phyloP scores from a whole-genome alignment of 2,888 invertebrate genomes.

The Phengaris arion region DNA sequence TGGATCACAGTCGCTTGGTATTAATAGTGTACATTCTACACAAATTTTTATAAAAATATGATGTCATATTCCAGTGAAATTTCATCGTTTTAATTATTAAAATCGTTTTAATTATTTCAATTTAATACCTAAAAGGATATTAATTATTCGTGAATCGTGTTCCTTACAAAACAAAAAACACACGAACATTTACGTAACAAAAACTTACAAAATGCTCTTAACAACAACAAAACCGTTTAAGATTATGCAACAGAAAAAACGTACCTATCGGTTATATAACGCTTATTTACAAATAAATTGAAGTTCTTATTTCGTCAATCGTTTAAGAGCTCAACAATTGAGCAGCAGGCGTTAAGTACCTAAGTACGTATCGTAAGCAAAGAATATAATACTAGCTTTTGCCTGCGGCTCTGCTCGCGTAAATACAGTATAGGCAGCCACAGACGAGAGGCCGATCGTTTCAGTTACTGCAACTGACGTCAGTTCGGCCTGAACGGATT shows the following conservation, averaged over 20 bases:
- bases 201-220: neutral
- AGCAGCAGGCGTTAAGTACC: neutral
- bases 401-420: too few species aligned
- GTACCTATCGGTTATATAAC: constrained; percentile 5
- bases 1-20: too few species aligned
- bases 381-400: too few species aligned
- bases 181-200: neutral
- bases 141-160: neutral
- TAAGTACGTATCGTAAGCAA: neutral
- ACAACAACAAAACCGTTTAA: constrained; percentile 1
- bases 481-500: too few species aligned
- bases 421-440: too few species aligned
- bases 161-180: neutral
- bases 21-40: too few species aligned
- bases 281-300: constrained; percentile 15
- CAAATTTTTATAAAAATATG: neutral
- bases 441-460: too few species aligned
- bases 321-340: neutral
- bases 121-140: neutral
- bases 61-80: neutral
- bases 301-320: neutral
- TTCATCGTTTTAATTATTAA: neutral
- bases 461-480: too few species aligned
- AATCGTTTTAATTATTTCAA: neutral
- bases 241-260: neutral